A percentile compares a stretch with the other conserved stretches of the same genome.
phyloP scores from a whole-genome alignment of 2,888 invertebrate genomes.

The Eilema depressum region DNA sequence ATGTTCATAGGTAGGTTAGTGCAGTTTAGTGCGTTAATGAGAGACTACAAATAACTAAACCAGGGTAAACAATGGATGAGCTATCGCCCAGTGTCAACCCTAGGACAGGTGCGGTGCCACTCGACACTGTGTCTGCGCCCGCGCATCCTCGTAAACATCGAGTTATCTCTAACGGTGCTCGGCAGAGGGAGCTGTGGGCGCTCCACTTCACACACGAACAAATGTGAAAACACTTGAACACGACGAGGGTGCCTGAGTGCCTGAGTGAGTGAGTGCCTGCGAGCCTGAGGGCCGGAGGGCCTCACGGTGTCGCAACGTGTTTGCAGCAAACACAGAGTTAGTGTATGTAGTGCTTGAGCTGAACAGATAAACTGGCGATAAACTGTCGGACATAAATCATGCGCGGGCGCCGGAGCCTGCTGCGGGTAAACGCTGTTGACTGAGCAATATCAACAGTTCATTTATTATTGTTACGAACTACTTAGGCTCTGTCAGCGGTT shows the following conservation, averaged over 20 bases:
- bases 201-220: conserved; percentile 38
- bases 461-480: not conserved
- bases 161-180: conserved; percentile 36
- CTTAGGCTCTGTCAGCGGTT: not conserved
- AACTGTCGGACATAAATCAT: conserved; percentile 19
- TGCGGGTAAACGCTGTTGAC: not conserved
- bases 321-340: conserved; percentile 40
- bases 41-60: not conserved
- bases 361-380: conserved; percentile 20
- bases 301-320: conserved; percentile 36
- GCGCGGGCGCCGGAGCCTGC: not conserved
- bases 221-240: conserved; percentile 38
- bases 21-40: not conserved
- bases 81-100: conserved; percentile 18
- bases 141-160: conserved; percentile 24
- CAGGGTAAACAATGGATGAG: not conserved
- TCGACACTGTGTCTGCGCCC: conserved; percentile 30
- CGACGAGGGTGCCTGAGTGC: conserved; percentile 18
- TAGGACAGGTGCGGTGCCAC: conserved; percentile 30
- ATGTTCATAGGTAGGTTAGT: not conserved
- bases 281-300: not conserved
- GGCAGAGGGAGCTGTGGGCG: conserved; percentile 41
- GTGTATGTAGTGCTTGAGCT: conserved; percentile 20
- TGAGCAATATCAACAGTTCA: not conserved
- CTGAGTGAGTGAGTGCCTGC: conserved; percentile 10